A percentile compares a stretch with the other conserved stretches of the same genome.
Evolutionary conservation across 1,140 invertebrate species (phyloP).

Genomic region (Papilio aristodemus): DNA sequence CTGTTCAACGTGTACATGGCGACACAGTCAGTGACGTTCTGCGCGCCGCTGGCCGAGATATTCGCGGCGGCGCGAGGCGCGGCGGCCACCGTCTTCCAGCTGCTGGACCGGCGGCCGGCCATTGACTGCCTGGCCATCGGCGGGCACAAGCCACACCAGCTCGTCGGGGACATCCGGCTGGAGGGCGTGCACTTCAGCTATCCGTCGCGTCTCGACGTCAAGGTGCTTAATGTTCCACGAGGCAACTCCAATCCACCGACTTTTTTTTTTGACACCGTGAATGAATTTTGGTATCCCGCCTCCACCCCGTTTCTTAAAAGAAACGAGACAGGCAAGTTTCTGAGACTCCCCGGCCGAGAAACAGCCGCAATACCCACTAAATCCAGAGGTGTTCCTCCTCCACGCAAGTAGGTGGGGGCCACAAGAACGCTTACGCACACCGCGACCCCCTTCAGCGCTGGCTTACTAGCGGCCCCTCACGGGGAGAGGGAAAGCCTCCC

Average conservation of each 20-base stretch:
- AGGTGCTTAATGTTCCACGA: slow-evolving; percentile 62
- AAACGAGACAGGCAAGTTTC: too few species aligned
- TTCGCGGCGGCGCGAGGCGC: slow-evolving; percentile 76
- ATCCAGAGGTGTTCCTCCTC: too few species aligned
- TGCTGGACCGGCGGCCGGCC: slow-evolving; percentile 57
- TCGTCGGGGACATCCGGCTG: slow-evolving; percentile 87
- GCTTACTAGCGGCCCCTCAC: too few species aligned
- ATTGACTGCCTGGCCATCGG: slow-evolving; percentile 74
- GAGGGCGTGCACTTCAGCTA: slow-evolving; percentile 89
- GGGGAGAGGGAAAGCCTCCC: too few species aligned
- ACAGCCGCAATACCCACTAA: too few species aligned
- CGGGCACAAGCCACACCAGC: slow-evolving; percentile 82
- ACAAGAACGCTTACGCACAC: too few species aligned
- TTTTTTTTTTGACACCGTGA: too few species aligned
- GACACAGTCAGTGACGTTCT: slow-evolving; percentile 90
- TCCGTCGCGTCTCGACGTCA: slow-evolving; percentile 88
- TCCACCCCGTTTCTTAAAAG: too few species aligned
- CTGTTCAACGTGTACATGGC: slow-evolving; percentile 90
- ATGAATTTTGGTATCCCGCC: too few species aligned
- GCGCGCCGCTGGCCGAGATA: slow-evolving; percentile 87
- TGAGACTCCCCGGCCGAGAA: too few species aligned
- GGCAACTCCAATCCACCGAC: background rate
- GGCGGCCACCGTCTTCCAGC: slow-evolving; percentile 55
- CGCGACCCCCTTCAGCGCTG: too few species aligned
- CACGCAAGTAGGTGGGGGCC: too few species aligned